Evolutionary conservation across 2,888 invertebrate species (phyloP).

Genomic region (Platycheirus albimanus): DNA sequence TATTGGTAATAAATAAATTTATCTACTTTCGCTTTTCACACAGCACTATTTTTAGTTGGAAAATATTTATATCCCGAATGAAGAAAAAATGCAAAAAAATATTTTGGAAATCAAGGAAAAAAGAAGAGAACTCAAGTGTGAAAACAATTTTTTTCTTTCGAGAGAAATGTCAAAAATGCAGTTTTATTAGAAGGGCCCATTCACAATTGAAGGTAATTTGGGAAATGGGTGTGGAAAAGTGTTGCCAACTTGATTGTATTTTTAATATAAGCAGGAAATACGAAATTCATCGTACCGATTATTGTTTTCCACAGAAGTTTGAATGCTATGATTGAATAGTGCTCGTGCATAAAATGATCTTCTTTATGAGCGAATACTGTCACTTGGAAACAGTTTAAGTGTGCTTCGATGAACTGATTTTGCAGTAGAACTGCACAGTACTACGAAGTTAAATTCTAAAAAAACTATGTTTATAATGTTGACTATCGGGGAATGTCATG

Average conservation of each 20-base stretch:
- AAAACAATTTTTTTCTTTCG: slow-evolving; percentile 60
- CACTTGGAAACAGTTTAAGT: too few species aligned
- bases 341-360: too few species aligned
- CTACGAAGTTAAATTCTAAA: too few species aligned
- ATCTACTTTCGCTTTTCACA: slow-evolving; percentile 46
- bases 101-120: slow-evolving; percentile 50
- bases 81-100: slow-evolving; percentile 43
- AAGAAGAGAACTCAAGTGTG: slow-evolving; percentile 48
- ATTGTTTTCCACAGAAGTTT: too few species aligned
- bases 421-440: too few species aligned
- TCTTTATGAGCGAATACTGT: too few species aligned
- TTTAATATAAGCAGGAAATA: too few species aligned
- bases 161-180: slow-evolving; percentile 48
- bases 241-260: slow-evolving; percentile 4
- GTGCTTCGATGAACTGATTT: too few species aligned
- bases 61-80: slow-evolving; percentile 36
- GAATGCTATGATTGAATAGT: too few species aligned
- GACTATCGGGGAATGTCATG: too few species aligned
- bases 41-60: slow-evolving; percentile 72
- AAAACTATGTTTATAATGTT: too few species aligned
- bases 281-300: too few species aligned
- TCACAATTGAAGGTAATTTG: slow-evolving; percentile 29
- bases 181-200: slow-evolving; percentile 9
- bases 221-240: slow-evolving; percentile 42
- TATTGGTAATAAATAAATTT: slow-evolving; percentile 7